A percentile compares a stretch with the other conserved stretches of the same genome.
These are phyloP conservation scores for Peromyscus leucopus DNA, from an alignment of 2,113 vertebrate species.

Conservation along the genomic window DNA sequence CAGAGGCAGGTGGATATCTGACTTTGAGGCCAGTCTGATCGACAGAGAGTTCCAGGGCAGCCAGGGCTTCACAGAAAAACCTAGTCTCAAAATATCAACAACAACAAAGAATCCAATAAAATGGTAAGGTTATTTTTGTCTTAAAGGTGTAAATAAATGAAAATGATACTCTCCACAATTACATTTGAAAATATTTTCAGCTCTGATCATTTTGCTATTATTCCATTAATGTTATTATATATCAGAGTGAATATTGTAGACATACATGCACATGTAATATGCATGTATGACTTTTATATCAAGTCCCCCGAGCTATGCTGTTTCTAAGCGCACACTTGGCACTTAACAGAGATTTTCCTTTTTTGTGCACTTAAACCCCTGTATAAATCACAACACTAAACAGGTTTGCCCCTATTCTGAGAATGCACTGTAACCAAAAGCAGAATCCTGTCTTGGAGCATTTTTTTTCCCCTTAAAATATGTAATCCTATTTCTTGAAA, in stretches of 20 bases:
- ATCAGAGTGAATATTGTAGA: background rate
- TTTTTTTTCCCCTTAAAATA: background rate
- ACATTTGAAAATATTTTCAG: background rate
- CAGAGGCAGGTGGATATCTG: no score
- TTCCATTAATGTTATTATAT: background rate
- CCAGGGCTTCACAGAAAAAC: no score
- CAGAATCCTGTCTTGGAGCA: background rate
- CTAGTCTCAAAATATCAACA: no score
- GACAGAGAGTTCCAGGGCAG: no score
- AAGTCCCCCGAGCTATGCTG: no score
- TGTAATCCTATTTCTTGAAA: background rate
- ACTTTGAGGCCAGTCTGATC: no score
- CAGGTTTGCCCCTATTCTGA: background rate
- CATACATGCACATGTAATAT: background rate
- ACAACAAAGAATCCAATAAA: background rate
- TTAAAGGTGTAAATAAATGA: background rate
- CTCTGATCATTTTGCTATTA: background rate
- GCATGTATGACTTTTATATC: no score
- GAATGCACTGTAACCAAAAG: background rate
- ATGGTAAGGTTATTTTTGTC: background rate
- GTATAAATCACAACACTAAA: background rate
- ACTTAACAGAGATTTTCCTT: background rate
- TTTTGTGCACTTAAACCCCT: background rate
- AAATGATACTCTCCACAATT: background rate
- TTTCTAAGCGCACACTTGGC: no score